Conservation (phyloP, 2,888 invertebrate species). For the Phalera bucephala region DNA sequence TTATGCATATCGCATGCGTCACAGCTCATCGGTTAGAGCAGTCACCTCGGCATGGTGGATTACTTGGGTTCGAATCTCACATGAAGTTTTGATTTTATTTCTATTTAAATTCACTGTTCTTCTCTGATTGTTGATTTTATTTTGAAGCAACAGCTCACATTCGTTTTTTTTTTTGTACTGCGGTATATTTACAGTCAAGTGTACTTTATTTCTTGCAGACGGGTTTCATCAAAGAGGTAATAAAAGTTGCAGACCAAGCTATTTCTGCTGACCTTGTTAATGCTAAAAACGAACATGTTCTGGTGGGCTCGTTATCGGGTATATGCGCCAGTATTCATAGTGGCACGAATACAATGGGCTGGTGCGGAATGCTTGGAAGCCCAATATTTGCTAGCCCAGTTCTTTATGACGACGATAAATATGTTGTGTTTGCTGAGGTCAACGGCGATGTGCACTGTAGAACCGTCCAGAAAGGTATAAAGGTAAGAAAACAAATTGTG, state of each 20-base stretch:
- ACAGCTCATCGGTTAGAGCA: too few relatives aligned
- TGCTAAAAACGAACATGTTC: conserved; percentile 61
- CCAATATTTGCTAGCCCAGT: conserved; percentile 87
- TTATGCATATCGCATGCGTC: too few relatives aligned
- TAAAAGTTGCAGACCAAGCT: conserved; percentile 63
- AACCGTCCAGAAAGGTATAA: conserved; percentile 71
- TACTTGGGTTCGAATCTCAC: too few relatives aligned
- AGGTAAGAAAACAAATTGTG: too few relatives aligned
- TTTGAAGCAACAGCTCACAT: too few relatives aligned
- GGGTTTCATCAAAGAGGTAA: conserved; percentile 61
- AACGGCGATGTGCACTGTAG: conserved; percentile 81
- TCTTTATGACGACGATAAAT: conserved; percentile 78
- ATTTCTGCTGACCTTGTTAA: conserved; percentile 75
- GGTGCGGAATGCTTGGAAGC: conserved; percentile 82
- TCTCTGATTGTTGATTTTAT: too few relatives aligned
- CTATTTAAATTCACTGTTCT: too few relatives aligned
- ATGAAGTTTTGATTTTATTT: too few relatives aligned
- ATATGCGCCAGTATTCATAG: conserved; percentile 79
- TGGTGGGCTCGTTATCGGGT: conserved; percentile 84
- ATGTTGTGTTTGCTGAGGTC: conserved; percentile 81
- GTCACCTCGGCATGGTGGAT: too few relatives aligned
- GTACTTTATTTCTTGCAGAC: conserved; percentile 78
- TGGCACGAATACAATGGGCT: conserved; percentile 77
- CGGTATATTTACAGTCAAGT: too few relatives aligned
- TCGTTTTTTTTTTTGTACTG: too few relatives aligned